A percentile compares a stretch with the other conserved stretches of the same genome.
phyloP scores from a whole-genome alignment of 2,113 vertebrate species.

The Leptobrachium ailaonicum region DNA sequence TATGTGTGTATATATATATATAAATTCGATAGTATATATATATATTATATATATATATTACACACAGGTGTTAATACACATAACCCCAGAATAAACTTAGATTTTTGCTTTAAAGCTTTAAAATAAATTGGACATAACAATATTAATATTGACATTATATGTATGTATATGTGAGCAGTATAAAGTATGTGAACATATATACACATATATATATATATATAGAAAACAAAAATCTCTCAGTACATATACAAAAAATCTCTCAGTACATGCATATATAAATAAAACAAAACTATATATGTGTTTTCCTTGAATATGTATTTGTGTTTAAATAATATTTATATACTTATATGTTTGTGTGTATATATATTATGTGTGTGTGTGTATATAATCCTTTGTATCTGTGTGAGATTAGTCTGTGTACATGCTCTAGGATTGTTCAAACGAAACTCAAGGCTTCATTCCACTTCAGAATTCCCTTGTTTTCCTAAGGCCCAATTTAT shows the following conservation, averaged over 20 bases:
- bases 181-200: neutral
- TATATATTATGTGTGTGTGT: constrained; percentile 20
- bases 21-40: too few relatives aligned
- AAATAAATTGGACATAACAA: too few relatives aligned
- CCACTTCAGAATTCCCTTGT: constrained; percentile 36
- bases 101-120: too few relatives aligned
- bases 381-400: constrained; percentile 33
- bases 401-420: constrained; percentile 37
- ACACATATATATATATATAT: too few relatives aligned
- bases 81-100: too few relatives aligned
- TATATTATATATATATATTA: too few relatives aligned
- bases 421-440: constrained; percentile 26
- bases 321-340: too few relatives aligned
- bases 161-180: neutral
- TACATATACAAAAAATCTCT: neutral
- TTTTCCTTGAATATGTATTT: too few relatives aligned
- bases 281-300: neutral
- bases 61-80: too few relatives aligned
- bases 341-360: neutral
- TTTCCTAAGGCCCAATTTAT: constrained; percentile 54
- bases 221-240: neutral
- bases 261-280: neutral
- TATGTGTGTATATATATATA: too few relatives aligned
- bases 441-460: constrained; percentile 40
- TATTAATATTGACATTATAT: too few relatives aligned